Conservation (phyloP, 2,113 vertebrate genomes). For the Oxyruncus cristatus region DNA sequence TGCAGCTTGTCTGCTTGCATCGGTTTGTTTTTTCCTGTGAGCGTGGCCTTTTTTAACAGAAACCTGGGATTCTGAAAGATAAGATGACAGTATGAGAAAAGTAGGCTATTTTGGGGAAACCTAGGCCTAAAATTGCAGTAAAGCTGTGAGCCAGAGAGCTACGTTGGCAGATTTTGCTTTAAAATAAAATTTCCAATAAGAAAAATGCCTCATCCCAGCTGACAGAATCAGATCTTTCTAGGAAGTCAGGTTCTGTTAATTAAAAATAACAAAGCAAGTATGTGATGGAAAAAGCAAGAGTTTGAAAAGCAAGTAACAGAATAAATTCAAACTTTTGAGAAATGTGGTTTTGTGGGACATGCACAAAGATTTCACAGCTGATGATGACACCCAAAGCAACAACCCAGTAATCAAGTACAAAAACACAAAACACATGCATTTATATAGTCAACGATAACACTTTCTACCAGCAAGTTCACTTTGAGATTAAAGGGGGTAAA, state of each 20-base stretch:
- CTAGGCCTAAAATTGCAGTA: constrained; percentile 20
- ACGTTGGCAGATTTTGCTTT: constrained; percentile 21
- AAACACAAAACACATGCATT: background rate
- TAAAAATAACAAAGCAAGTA: background rate
- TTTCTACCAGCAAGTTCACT: background rate
- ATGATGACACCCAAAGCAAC: background rate
- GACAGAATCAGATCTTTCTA: constrained; percentile 42
- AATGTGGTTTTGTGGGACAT: background rate
- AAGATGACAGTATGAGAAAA: constrained; percentile 51
- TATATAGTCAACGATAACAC: background rate
- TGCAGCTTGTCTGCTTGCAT: constrained; percentile 35
- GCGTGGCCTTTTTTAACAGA: constrained; percentile 20
- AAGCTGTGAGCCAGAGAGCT: constrained; percentile 55
- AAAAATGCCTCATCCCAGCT: background rate
- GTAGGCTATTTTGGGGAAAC: constrained; percentile 18
- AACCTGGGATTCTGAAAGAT: constrained; percentile 27
- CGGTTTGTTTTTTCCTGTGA: background rate
- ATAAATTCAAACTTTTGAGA: background rate
- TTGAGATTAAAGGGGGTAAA: background rate
- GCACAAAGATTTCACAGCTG: background rate
- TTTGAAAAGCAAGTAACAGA: background rate
- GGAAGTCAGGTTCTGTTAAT: background rate
- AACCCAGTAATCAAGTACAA: background rate
- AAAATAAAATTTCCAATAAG: background rate
- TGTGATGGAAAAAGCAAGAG: background rate